Conservation (phyloP, 2,888 invertebrate species). For the Cistogaster globosa region DNA sequence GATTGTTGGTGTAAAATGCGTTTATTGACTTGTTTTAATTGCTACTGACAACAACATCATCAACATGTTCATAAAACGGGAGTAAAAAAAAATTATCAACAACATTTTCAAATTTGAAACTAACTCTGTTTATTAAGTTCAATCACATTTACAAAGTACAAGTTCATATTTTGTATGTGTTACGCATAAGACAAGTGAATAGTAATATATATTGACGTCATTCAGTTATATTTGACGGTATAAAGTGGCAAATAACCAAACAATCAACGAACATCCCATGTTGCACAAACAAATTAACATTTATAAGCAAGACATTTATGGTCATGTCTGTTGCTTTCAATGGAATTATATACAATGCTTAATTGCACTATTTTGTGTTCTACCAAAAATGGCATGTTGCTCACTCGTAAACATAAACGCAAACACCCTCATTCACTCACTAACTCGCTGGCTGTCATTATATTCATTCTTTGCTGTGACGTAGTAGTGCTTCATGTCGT, state of each 20-base stretch:
- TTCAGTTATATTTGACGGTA: conserved; percentile 34
- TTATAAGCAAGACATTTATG: conserved; percentile 60
- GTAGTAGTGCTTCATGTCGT: neutral
- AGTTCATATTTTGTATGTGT: conserved; percentile 16
- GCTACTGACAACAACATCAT: conserved; percentile 36
- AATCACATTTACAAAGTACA: conserved; percentile 3
- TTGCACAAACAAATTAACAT: conserved; percentile 39
- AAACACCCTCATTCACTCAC: conserved; percentile 4
- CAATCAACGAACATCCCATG: conserved; percentile 27
- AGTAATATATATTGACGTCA: conserved; percentile 47
- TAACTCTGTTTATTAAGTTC: conserved; percentile 45
- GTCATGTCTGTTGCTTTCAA: conserved; percentile 58
- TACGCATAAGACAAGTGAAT: neutral
- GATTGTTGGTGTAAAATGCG: conserved; percentile 9
- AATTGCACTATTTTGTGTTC: conserved; percentile 36
- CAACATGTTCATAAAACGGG: neutral
- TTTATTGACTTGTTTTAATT: conserved; percentile 57
- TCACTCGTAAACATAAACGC: neutral
- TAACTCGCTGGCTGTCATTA: neutral
- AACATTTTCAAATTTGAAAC: conserved; percentile 42
- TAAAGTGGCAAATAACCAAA: conserved; percentile 35
- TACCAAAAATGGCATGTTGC: conserved; percentile 41
- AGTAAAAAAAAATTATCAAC: neutral
- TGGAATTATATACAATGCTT: conserved; percentile 40
- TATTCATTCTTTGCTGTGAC: neutral